Conservation (phyloP, 2,113 vertebrate genomes). For the Azemiops feae region DNA sequence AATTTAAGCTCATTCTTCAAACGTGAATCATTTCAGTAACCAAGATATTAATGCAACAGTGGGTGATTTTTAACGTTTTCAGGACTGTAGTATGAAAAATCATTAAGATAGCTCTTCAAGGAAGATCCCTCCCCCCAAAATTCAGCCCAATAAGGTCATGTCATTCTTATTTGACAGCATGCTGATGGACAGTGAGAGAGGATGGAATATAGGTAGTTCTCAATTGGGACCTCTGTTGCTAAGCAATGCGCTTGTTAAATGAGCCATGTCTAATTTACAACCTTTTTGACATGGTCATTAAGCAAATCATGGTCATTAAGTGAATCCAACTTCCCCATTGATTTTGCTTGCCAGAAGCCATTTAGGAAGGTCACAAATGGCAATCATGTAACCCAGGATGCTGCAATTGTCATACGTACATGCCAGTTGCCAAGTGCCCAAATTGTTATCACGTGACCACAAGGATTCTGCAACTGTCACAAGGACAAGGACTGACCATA, state of each 20-base stretch:
- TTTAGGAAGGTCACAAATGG: background rate
- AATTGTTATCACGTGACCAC: background rate
- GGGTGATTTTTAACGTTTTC: background rate
- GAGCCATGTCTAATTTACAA: background rate
- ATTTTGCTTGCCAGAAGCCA: background rate
- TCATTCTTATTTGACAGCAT: background rate
- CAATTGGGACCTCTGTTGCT: background rate
- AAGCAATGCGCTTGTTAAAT: background rate
- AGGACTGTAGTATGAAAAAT: background rate
- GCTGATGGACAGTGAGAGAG: background rate
- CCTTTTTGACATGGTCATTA: background rate
- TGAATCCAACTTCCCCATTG: background rate
- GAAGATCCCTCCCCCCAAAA: background rate
- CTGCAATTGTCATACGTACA: background rate
- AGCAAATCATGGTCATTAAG: no score
- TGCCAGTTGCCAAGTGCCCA: background rate
- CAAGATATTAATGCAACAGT: background rate
- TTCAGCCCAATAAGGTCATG: background rate
- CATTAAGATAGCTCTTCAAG: background rate
- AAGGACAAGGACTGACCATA: no score
- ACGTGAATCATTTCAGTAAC: background rate
- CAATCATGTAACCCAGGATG: background rate
- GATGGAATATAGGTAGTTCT: background rate
- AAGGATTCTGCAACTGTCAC: background rate
- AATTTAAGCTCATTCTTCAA: background rate